These are phyloP conservation scores for Palythoa heliodiscus DNA, from an alignment of 92 coral and sea anemone genomes.

Conservation along the genomic window DNA sequence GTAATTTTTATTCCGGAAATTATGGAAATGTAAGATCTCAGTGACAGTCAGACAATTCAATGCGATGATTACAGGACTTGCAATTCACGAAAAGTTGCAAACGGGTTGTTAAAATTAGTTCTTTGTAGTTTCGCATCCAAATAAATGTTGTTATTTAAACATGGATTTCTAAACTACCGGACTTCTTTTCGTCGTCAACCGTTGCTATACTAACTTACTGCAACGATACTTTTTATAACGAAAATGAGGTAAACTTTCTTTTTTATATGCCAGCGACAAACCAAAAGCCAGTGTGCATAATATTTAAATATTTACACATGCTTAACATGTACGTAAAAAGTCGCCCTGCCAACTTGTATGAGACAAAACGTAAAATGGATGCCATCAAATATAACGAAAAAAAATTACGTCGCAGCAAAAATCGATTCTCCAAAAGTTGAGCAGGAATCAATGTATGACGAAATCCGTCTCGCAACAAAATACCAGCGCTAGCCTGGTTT, in stretches of 20 bases:
- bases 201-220: background rate
- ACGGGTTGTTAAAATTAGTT: slow-evolving; percentile 31
- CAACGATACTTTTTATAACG: slow-evolving; percentile 18
- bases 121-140: slow-evolving; percentile 14
- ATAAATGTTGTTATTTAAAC: slow-evolving; percentile 1
- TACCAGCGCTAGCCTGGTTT: slow-evolving; percentile 34
- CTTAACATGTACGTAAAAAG: slow-evolving; percentile 64
- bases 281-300: slow-evolving; percentile 65
- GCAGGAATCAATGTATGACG: slow-evolving; percentile 12
- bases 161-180: background rate
- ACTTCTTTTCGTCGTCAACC: background rate
- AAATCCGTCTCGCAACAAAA: slow-evolving; percentile 17
- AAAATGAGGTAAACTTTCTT: slow-evolving; percentile 42
- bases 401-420: slow-evolving; percentile 27
- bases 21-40: slow-evolving; percentile 27
- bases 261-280: slow-evolving; percentile 46
- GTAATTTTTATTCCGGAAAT: slow-evolving; percentile 40
- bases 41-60: slow-evolving; percentile 22
- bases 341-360: slow-evolving; percentile 61
- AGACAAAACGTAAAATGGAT: slow-evolving; percentile 40
- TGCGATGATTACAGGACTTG: slow-evolving; percentile 17
- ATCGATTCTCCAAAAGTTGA: slow-evolving; percentile 24
- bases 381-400: slow-evolving; percentile 16
- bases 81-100: slow-evolving; percentile 16
- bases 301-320: slow-evolving; percentile 94